Percentiles rank a stretch among this genome's conserved stretches.
These are phyloP conservation scores for Montipora cactus DNA, from an alignment of 64 coral and sea anemone species.

Conservation along the genomic window DNA sequence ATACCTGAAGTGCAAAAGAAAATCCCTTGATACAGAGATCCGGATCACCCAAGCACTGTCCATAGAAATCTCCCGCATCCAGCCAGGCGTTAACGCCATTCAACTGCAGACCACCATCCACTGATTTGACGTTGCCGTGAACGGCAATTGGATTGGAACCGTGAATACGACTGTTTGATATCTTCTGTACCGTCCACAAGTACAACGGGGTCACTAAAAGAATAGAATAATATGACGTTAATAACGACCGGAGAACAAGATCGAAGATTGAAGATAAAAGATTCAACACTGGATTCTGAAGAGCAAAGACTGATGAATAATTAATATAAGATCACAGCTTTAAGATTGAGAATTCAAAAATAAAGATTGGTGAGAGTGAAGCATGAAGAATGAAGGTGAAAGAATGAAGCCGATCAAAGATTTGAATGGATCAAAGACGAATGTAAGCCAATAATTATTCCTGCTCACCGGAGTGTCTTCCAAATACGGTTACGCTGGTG, in stretches of 20 bases:
- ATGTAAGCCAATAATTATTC: too few species aligned
- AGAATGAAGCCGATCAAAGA: too few species aligned
- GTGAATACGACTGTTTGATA: constrained; percentile 85
- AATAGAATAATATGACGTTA: background rate
- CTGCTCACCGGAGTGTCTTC: constrained; percentile 75
- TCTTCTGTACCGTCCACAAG: constrained; percentile 99
- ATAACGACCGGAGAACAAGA: too few species aligned
- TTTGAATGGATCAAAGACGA: too few species aligned
- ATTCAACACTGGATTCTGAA: background rate
- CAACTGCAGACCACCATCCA: constrained; percentile 92
- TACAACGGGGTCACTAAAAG: constrained; percentile 81
- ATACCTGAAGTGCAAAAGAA: constrained; percentile 89
- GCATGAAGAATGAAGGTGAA: too few species aligned
- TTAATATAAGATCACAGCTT: too few species aligned
- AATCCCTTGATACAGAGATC: constrained; percentile 98
- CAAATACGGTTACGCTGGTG: constrained; percentile 77
- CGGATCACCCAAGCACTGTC: constrained; percentile 96
- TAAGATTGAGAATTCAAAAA: too few species aligned
- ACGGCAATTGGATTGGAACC: constrained; percentile 84
- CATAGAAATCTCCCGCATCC: constrained; percentile 96
- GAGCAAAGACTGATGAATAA: too few species aligned
- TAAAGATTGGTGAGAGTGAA: too few species aligned
- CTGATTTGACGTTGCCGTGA: constrained; percentile 83
- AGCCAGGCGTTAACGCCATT: constrained; percentile 97
- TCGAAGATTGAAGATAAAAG: too few species aligned